Conservation (phyloP, 2,888 invertebrate genomes). For the Xylophagus ater region DNA sequence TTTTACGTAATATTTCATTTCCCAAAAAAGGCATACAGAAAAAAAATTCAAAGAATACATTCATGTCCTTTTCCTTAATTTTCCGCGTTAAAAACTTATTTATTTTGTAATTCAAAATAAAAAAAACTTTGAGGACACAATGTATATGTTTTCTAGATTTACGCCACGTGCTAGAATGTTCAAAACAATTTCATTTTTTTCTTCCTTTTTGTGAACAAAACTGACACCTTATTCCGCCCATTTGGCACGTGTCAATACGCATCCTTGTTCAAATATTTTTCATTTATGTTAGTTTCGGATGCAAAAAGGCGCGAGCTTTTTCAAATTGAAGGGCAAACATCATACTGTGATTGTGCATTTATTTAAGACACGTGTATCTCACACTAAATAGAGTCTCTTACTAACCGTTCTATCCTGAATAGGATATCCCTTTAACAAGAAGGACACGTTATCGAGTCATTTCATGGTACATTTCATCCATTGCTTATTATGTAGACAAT, state of each 20-base stretch:
- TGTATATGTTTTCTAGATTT: too few relatives aligned
- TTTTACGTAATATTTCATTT: too few relatives aligned
- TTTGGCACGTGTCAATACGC: constrained; percentile 9
- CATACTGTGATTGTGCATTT: constrained; percentile 10
- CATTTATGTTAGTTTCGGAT: constrained; percentile 6
- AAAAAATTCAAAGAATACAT: too few relatives aligned
- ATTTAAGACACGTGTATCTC: constrained; percentile 16
- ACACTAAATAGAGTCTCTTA: constrained; percentile 14
- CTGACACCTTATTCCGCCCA: too few relatives aligned
- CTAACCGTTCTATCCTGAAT: not conserved
- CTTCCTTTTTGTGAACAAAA: too few relatives aligned
- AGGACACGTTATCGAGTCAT: constrained; percentile 10
- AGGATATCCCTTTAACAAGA: not conserved
- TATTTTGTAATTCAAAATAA: constrained; percentile 9
- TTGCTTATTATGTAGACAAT: too few relatives aligned
- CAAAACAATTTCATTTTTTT: not conserved
- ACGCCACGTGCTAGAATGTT: constrained; percentile 11
- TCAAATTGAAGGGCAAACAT: not conserved
- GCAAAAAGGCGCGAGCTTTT: not conserved
- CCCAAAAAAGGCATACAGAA: too few relatives aligned
- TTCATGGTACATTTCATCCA: constrained; percentile 8
- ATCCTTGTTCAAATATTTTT: constrained; percentile 10
- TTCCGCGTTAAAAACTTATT: constrained; percentile 14
- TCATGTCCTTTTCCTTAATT: too few relatives aligned
- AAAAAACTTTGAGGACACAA: too few relatives aligned